Evolutionary conservation across 1,140 invertebrate genomes (phyloP), one percentile per base, ranked within the genome.

Genomic region (Cotesia vestalis): DNA sequence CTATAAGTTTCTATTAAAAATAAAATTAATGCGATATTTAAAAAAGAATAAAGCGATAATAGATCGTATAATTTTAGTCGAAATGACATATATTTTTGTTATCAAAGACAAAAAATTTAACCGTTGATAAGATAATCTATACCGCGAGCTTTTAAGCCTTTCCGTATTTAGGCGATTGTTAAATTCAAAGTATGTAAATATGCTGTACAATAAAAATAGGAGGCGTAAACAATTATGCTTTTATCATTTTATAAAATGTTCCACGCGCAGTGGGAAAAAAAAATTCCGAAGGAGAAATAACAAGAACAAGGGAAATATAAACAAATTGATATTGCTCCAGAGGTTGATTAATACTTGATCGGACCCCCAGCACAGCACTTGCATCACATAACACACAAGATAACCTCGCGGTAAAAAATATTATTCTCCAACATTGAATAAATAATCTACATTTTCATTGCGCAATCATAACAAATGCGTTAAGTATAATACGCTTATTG

Each of bases 351-450:
- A 77, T 69, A 69, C 69, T 68, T 69, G 61, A 70, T 77, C 60
- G 27, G 78, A 79, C 78, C 78, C 78, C 78, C 78, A 79, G 78
- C 78, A 8, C 40, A 77, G 69, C 20, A 73, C 6, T 79, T 79
- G 76, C 78, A 68, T 78, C 75, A 79, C 9, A 20, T 17, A 57
- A 64, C 72, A 51, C 51, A 38, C 34, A 34, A 66, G 53, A 55
- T 78, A 70, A 78, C 73, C 72, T 57, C 63, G 9, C 14, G 46
- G 69, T 74, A 57, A 69, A 79, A 78, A 78, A 78, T 78, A 77
- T 74, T 74, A 77, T 77, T 6, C 66, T 55, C 35, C 27, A 2
- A 36, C 36, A 38, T 8, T 14, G 35, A 53, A n/a, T 12, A 67
- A 67, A 67, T 51, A 59, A 59, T 59, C 57, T 20, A 9, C 6